These are phyloP conservation scores for Arctopsyche grandis DNA, from an alignment of 1,140 invertebrate species.

Conservation along the genomic window DNA sequence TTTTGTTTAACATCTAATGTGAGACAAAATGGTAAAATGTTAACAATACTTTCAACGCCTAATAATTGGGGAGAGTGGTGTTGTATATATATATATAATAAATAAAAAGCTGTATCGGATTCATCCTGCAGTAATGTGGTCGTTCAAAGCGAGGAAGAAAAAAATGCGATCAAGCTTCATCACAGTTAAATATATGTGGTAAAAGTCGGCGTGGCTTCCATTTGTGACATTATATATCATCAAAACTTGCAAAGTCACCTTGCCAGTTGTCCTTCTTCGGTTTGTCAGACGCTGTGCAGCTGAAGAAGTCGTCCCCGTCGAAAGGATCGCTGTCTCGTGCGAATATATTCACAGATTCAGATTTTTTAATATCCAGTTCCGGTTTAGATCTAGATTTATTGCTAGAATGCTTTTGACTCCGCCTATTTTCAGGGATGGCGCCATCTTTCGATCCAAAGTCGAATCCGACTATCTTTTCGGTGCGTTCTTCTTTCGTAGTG, in stretches of 20 bases:
- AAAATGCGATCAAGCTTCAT: constrained; percentile 46
- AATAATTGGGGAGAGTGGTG: background rate
- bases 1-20: constrained; percentile 23
- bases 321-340: constrained; percentile 81
- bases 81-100: background rate
- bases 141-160: no score
- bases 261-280: constrained; percentile 64
- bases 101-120: no score
- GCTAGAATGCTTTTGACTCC: constrained; percentile 45
- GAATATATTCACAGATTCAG: constrained; percentile 89
- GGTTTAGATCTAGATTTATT: constrained; percentile 47
- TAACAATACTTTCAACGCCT: background rate
- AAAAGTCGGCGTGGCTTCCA: background rate
- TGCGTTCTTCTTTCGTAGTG: constrained; percentile 43
- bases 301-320: constrained; percentile 87
- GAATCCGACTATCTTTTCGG: constrained; percentile 53
- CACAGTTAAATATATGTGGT: constrained; percentile 41
- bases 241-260: constrained; percentile 61
- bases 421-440: constrained; percentile 44
- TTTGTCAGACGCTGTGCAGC: constrained; percentile 64
- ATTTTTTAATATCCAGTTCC: constrained; percentile 76
- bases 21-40: constrained; percentile 1
- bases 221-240: constrained; percentile 54
- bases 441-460: constrained; percentile 51
- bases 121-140: no score